Evolutionary conservation across 2,888 invertebrate species (phyloP).

Genomic region (Pterostichus niger): DNA sequence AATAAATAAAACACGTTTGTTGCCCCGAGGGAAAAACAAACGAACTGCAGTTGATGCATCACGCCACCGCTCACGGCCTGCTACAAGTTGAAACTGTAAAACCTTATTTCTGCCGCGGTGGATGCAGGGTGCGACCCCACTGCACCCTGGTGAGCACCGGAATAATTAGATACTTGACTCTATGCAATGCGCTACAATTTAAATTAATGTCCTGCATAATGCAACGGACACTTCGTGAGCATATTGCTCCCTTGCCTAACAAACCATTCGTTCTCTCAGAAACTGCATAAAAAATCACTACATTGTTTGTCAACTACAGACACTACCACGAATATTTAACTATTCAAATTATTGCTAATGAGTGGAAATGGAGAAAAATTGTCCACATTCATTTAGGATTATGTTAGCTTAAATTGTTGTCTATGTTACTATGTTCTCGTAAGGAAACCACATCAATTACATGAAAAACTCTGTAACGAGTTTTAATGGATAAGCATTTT

Average conservation of each 20-base stretch:
- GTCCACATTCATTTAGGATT: no score
- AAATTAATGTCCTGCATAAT: constrained; percentile 71
- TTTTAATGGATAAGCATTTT: no score
- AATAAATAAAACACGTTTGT: constrained; percentile 43
- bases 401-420: no score
- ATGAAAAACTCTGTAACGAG: no score
- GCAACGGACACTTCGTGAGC: constrained; percentile 52
- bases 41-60: constrained; percentile 51
- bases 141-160: constrained; percentile 72
- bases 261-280: not conserved
- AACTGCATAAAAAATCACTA: not conserved
- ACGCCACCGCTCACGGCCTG: constrained; percentile 22
- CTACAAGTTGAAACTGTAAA: constrained; percentile 27
- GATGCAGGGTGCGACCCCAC: constrained; percentile 46
- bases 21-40: constrained; percentile 21
- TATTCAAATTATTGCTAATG: not conserved
- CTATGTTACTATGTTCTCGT: no score
- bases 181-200: constrained; percentile 74
- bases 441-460: no score
- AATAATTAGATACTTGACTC: constrained; percentile 74
- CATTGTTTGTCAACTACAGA: no score
- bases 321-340: no score
- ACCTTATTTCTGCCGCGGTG: constrained; percentile 28
- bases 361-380: no score
- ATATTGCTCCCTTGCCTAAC: constrained; percentile 23